A percentile compares a stretch with the other conserved stretches of the same genome.
phyloP scores from a whole-genome alignment of 2,113 vertebrate species.

The Thymallus thymallus region DNA sequence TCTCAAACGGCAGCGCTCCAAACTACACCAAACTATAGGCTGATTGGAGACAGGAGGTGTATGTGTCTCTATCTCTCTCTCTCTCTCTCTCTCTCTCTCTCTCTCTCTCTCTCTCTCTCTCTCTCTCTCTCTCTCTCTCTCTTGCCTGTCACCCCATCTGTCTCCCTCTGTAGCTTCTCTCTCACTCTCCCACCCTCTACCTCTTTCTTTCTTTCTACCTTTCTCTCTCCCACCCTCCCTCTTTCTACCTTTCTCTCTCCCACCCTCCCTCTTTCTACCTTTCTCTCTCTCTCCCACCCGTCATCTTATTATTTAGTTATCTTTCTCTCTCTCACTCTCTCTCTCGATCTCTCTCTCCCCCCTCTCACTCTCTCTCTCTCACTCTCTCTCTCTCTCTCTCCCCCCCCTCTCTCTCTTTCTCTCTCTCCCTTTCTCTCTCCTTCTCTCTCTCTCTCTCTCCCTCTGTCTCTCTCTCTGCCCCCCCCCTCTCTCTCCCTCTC shows the following conservation, averaged over 20 bases:
- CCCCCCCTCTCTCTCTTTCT: no score
- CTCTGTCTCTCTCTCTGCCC: no score
- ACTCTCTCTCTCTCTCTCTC: no score
- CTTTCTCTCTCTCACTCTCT: no score
- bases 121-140: not conserved
- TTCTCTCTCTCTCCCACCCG: no score
- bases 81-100: not conserved
- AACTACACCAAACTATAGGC: not conserved
- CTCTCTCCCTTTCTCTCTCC: no score
- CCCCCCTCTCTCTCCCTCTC: no score
- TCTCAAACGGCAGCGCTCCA: conserved; percentile 46
- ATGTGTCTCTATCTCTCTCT: not conserved
- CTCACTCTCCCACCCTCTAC: not conserved
- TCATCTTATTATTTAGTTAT: no score
- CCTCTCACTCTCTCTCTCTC: no score
- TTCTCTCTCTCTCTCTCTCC: no score
- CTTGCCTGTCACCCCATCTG: not conserved
- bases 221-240: not conserved
- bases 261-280: no score
- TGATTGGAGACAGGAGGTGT: conserved; percentile 21
- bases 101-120: not conserved
- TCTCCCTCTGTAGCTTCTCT: not conserved
- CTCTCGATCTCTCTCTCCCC: no score
- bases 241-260: not conserved
- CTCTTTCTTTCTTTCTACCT: not conserved